Conservation (phyloP, 2,888 invertebrate genomes). For the Eupithecia dodoneata region DNA sequence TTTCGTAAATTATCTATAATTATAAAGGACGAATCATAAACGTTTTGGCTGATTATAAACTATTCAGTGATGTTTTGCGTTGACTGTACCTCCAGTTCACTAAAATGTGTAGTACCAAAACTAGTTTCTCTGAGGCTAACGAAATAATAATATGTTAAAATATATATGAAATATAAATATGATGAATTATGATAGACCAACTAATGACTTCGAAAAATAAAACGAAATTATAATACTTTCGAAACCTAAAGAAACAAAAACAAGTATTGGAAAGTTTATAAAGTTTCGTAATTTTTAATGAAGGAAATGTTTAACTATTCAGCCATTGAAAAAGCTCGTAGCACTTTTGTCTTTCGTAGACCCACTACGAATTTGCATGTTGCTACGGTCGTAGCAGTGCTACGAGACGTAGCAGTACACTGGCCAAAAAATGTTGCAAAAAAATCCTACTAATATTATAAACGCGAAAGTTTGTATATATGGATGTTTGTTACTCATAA, state of each 20-base stretch:
- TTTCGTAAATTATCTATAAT: no score
- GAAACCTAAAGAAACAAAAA: neutral
- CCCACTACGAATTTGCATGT: neutral
- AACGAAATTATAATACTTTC: neutral
- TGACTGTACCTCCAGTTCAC: neutral
- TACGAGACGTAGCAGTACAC: neutral
- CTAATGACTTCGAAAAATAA: neutral
- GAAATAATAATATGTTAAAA: neutral
- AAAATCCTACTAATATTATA: no score
- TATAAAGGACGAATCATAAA: neutral
- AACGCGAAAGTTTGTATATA: no score
- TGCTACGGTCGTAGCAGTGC: slow-evolving; percentile 2
- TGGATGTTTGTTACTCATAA: no score
- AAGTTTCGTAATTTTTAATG: neutral
- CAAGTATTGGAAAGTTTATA: neutral
- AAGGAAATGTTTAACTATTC: neutral
- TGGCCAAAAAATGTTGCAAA: neutral
- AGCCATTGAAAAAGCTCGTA: neutral
- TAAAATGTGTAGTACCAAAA: no score
- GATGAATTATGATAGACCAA: neutral
- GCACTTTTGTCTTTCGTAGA: neutral
- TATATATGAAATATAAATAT: no score
- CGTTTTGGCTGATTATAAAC: neutral
- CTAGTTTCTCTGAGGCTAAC: neutral
- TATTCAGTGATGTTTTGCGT: neutral